Conservation (phyloP, 2,113 vertebrate genomes). For the Vicugna pacos region DNA sequence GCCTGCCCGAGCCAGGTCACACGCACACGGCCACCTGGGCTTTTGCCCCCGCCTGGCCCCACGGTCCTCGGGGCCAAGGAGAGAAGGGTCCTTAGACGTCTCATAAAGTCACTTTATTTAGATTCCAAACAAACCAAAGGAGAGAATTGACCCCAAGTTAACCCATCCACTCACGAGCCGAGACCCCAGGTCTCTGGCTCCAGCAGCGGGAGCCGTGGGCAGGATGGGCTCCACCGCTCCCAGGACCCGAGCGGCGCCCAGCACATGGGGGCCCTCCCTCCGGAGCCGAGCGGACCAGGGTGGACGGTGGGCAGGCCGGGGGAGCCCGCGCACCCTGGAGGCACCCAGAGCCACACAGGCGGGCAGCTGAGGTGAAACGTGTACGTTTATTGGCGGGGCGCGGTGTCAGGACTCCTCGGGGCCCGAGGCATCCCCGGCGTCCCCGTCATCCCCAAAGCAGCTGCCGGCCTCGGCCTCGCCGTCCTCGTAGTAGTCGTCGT, state of each 20-base stretch:
- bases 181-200: constrained; percentile 15
- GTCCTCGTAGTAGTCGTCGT: constrained; percentile 96
- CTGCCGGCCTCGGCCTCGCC: constrained; percentile 92
- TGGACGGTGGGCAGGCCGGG: neutral
- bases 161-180: neutral
- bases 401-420: constrained; percentile 94
- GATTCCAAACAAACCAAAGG: constrained; percentile 80
- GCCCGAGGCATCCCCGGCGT: constrained; percentile 94
- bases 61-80: neutral
- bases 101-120: constrained; percentile 87
- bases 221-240: neutral
- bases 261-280: neutral
- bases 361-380: constrained; percentile 86
- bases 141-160: constrained; percentile 69
- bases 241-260: neutral
- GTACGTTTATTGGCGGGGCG: constrained; percentile 72
- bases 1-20: neutral
- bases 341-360: constrained; percentile 74
- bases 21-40: neutral
- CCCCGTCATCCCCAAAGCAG: constrained; percentile 93
- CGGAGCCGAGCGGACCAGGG: neutral
- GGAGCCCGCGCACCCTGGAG: constrained; percentile 63
- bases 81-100: neutral
- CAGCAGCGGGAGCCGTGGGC: neutral
- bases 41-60: neutral